Evolutionary conservation across 2,113 vertebrate genomes (phyloP).

Genomic region (Conger conger): DNA sequence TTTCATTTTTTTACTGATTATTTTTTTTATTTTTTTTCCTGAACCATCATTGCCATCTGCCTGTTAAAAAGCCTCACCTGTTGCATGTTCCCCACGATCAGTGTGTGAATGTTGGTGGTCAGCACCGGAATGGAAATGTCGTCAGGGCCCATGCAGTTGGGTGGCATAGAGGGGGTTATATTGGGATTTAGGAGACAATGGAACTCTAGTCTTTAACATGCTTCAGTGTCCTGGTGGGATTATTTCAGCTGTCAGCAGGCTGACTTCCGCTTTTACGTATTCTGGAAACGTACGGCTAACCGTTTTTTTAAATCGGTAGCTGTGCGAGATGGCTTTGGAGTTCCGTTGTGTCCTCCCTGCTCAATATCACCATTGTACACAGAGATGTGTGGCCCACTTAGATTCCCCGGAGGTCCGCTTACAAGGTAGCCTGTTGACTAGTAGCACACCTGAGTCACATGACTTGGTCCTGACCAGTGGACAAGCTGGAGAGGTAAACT

Average conservation of each 20-base stretch:
- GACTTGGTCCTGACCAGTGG: neutral
- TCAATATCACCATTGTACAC: neutral
- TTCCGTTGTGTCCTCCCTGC: neutral
- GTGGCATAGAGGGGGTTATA: neutral
- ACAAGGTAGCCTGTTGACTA: neutral
- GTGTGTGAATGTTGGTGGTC: slow-evolving; percentile 22
- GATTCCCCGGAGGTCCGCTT: neutral
- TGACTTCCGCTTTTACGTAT: too few relatives aligned
- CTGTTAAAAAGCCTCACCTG: slow-evolving; percentile 45
- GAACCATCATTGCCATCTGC: slow-evolving; percentile 50
- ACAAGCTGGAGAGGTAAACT: too few relatives aligned
- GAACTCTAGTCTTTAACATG: neutral
- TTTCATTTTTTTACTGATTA: slow-evolving; percentile 16
- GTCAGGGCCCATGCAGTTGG: neutral
- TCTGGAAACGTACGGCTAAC: too few relatives aligned
- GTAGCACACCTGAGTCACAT: neutral
- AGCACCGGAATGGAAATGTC: neutral
- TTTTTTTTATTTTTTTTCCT: slow-evolving; percentile 20
- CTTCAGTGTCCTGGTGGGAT: neutral
- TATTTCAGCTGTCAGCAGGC: neutral
- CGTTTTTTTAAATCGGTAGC: neutral
- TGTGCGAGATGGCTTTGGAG: neutral
- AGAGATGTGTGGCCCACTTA: neutral
- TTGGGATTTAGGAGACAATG: neutral
- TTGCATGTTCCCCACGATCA: slow-evolving; percentile 37